Percentiles rank a stretch among this genome's conserved stretches.
These are phyloP conservation scores for Alexandromys fortis DNA, from an alignment of 2,113 vertebrate species.

Conservation along the genomic window DNA sequence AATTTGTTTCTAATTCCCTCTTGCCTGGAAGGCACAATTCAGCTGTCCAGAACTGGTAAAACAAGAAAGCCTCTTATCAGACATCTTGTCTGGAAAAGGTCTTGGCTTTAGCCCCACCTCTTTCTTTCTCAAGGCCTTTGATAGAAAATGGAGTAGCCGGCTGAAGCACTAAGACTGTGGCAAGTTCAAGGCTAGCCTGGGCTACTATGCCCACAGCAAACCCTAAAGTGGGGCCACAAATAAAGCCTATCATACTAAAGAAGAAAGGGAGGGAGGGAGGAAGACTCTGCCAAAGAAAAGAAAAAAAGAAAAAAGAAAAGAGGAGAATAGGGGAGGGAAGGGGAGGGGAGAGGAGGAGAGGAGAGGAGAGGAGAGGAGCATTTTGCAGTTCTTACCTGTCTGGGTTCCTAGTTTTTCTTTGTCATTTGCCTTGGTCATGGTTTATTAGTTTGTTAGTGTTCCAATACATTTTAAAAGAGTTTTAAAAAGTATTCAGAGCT, in stretches of 20 bases:
- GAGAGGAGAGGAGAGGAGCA: background rate
- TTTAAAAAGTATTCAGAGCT: background rate
- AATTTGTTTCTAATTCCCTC: background rate
- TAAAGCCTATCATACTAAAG: background rate
- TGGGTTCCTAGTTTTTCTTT: background rate
- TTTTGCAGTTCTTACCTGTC: no score
- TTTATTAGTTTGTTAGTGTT: background rate
- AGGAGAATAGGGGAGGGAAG: no score
- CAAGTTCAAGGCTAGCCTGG: background rate
- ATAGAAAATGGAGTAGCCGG: background rate
- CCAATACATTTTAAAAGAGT: background rate
- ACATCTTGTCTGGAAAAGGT: background rate
- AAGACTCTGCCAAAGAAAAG: background rate
- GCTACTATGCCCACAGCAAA: background rate
- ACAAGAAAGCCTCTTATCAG: background rate
- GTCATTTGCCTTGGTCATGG: background rate
- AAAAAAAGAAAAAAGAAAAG: no score
- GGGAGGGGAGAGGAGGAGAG: no score
- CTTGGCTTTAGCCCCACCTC: background rate
- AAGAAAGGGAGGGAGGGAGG: background rate
- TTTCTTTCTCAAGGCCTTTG: background rate
- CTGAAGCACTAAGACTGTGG: background rate
- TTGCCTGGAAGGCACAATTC: background rate
- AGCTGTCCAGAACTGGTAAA: background rate
- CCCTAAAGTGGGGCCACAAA: background rate